These are phyloP conservation scores for Rhipidura dahli DNA, from an alignment of 2,113 vertebrate genomes.

Conservation along the genomic window DNA sequence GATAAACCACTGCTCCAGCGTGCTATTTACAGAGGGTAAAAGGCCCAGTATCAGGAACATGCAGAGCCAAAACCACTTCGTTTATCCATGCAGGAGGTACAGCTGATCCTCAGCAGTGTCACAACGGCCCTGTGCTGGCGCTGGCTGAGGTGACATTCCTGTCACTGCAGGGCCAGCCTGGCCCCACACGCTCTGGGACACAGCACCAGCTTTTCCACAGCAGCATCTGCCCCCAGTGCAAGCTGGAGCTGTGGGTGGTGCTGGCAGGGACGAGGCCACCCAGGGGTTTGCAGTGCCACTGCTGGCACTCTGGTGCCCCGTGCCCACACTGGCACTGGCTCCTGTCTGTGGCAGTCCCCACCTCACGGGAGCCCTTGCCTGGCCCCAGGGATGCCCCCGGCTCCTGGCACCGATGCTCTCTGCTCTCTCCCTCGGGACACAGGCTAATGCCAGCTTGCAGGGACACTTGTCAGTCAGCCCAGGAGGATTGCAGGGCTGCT, in stretches of 20 bases:
- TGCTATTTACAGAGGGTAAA: neutral
- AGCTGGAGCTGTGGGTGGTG: neutral
- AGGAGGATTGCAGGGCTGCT: neutral
- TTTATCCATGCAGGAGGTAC: neutral
- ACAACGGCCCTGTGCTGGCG: accelerated
- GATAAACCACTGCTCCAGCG: neutral
- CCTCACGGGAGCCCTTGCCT: neutral
- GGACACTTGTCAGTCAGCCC: neutral
- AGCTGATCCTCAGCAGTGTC: neutral
- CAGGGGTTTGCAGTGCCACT: accelerated
- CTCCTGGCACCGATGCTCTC: neutral
- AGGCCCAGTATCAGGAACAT: neutral
- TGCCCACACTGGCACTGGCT: accelerated
- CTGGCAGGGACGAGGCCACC: accelerated
- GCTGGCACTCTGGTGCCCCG: neutral
- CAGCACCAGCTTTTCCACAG: neutral
- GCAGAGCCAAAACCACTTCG: neutral
- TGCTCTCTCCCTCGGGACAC: neutral
- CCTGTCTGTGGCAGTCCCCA: accelerated
- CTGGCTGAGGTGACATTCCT: accelerated
- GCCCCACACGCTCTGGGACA: accelerated
- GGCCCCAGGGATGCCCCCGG: neutral
- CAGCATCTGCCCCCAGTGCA: accelerated
- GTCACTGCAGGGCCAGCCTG: neutral
- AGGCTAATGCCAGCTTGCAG: neutral